A percentile compares a stretch with the other conserved stretches of the same genome.
Evolutionary conservation across 2,888 invertebrate genomes (phyloP).

Genomic region (Agrochola litura): DNA sequence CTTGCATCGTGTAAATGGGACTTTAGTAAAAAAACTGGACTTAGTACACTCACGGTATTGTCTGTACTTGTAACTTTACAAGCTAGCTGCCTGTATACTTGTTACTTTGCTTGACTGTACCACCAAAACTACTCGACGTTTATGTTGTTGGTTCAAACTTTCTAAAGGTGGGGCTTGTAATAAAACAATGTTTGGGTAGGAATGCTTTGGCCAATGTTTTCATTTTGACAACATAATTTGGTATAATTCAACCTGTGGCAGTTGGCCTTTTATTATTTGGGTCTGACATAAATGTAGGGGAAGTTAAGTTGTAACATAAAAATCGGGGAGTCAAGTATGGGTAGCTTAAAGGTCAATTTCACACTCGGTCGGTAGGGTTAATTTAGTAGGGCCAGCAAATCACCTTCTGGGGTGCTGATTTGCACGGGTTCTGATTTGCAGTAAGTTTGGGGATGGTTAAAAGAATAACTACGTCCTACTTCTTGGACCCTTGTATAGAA

Average conservation of each 20-base stretch:
- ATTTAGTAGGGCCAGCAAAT: slow-evolving; percentile 22
- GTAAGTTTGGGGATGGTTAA: background rate
- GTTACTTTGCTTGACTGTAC: background rate
- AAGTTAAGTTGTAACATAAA: slow-evolving; percentile 23
- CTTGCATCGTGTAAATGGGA: background rate
- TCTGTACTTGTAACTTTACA: background rate
- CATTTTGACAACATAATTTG: slow-evolving; percentile 12
- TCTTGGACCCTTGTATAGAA: too few relatives aligned
- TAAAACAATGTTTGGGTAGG: slow-evolving; percentile 17
- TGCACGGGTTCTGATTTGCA: slow-evolving; percentile 1
- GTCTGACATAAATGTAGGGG: background rate
- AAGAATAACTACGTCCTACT: background rate
- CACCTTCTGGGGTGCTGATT: slow-evolving; percentile 7
- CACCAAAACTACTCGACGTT: background rate
- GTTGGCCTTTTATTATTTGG: slow-evolving; percentile 2
- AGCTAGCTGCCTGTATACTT: background rate
- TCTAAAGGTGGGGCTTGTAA: background rate
- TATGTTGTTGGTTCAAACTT: slow-evolving; percentile 10
- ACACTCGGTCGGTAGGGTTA: slow-evolving; percentile 18
- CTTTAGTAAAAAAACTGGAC: background rate
- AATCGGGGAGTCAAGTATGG: slow-evolving; percentile 1
- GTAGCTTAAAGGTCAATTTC: slow-evolving; percentile 33
- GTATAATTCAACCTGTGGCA: background rate
- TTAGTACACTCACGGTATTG: background rate
- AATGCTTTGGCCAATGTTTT: background rate